Evolutionary conservation across 2,888 invertebrate species (phyloP).

Genomic region (Hypselothyrea guttata): DNA sequence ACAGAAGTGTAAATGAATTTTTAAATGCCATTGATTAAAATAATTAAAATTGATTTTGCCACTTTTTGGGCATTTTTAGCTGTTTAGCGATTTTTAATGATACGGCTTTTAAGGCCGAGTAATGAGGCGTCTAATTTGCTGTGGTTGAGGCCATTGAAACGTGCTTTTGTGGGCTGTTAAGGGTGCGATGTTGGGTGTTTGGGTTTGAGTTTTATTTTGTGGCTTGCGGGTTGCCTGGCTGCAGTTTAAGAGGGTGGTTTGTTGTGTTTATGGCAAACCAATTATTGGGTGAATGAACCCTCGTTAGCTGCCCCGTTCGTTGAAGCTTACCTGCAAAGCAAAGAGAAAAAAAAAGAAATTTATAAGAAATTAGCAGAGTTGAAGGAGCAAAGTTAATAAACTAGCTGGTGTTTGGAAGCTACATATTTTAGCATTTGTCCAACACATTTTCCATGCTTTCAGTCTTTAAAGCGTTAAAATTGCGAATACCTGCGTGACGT

Average conservation of each 20-base stretch:
- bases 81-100: not conserved
- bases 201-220: constrained; percentile 16
- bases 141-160: constrained; percentile 50
- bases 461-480: constrained; percentile 63
- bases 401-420: not conserved
- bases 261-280: not conserved
- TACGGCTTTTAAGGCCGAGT: constrained; percentile 15
- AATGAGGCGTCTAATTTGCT: constrained; percentile 50
- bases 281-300: constrained; percentile 61
- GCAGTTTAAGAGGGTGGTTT: not conserved
- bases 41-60: constrained; percentile 39
- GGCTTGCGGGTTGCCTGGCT: constrained; percentile 52
- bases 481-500: constrained; percentile 60
- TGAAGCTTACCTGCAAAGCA: constrained; percentile 51
- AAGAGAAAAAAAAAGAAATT: constrained; percentile 1
- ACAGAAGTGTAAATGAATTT: too few species aligned
- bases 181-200: constrained; percentile 3
- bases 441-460: constrained; percentile 28
- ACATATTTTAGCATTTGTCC: constrained; percentile 11
- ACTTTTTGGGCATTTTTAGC: constrained; percentile 16
- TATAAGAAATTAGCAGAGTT: constrained; percentile 17
- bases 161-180: constrained; percentile 40
- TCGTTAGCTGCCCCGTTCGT: constrained; percentile 12
- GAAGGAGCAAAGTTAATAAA: not conserved
- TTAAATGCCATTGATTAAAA: constrained; percentile 46